Conservation (phyloP, 2,113 vertebrate genomes). For the Crotophaga sulcirostris region DNA sequence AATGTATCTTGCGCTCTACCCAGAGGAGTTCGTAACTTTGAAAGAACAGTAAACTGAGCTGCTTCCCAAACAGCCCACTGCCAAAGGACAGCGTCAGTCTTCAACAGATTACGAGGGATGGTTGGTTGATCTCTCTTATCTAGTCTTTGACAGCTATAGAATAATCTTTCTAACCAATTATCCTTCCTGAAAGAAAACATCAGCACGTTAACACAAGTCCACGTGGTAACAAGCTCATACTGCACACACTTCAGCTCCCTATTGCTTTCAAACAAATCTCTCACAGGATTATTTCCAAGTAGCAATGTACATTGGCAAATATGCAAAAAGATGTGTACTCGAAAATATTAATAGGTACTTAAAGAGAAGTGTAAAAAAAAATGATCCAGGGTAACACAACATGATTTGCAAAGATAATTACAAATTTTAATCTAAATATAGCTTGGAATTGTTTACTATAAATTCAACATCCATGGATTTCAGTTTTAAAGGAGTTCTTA, state of each 20-base stretch:
- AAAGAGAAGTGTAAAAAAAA: background rate
- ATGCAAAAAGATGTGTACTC: background rate
- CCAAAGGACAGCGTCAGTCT: conserved; percentile 94
- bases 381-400: background rate
- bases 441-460: background rate
- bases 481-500: conserved; percentile 64
- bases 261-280: background rate
- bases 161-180: conserved; percentile 95
- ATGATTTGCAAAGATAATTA: background rate
- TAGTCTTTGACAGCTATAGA: conserved; percentile 94
- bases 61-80: conserved; percentile 99
- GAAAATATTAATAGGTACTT: background rate
- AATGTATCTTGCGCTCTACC: conserved; percentile 98
- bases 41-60: conserved; percentile 96
- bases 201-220: background rate
- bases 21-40: conserved; percentile 92
- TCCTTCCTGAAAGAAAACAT: conserved; percentile 85
- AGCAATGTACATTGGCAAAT: background rate
- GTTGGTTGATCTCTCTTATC: conserved; percentile 86
- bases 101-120: conserved; percentile 87
- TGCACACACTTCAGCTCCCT: background rate
- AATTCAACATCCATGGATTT: background rate
- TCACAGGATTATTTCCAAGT: background rate
- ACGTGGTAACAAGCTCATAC: background rate
- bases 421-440: background rate